Evolutionary conservation across 2,113 vertebrate genomes (phyloP), one percentile per base, ranked within the genome.

Genomic region (Camarhynchus parvulus): DNA sequence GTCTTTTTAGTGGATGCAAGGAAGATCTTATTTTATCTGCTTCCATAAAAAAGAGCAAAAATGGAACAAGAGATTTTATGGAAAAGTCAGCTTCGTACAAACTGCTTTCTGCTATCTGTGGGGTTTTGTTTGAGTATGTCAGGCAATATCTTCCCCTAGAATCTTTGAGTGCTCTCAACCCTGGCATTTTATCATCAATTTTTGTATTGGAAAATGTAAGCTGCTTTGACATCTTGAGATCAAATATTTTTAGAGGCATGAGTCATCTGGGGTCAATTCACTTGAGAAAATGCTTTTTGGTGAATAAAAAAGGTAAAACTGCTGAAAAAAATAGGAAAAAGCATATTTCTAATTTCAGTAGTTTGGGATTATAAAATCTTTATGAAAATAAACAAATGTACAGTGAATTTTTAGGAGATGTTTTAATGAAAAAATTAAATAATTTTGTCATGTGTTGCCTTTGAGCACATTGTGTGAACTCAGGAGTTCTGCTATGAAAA

Each of bases 201-300:
- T 88, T 87, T 94, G 59, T 91, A 79, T 42, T 94, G 77, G 62
- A 89, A 94, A 90, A 50, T 4, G 4, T 87, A 93, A 95, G 83
- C 77, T 78, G 41, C 81, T 97, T 87, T 92, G 68, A 87, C 73
- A 47, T 92, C 68, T 83, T 67, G 50, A 5, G 14, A 63, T 91
- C 39, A 81, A 92, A 46, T 63, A 28, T 13, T 53, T 91, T 80
- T 37, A 83, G 59, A 59, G 27, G 7, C 23, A 6, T 47, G 37
- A 69, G 55, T 93, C 55, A 50, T 58, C 42, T 58, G 21, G 35
- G 58, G 83, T 85, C 70, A 80, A 11, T 68, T 90, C 61, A n/a
- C 56, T 63, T 15, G 49, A 16, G n/a, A 70, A 81, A 82, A 74
- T 44, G 39, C 8, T 86, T 93, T 93, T 66, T 56, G 35, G 61